Conservation (phyloP, 30 jellyfish, hydroid and myxozoan genomes). For the Calvadosia cruxmelitensis region DNA sequence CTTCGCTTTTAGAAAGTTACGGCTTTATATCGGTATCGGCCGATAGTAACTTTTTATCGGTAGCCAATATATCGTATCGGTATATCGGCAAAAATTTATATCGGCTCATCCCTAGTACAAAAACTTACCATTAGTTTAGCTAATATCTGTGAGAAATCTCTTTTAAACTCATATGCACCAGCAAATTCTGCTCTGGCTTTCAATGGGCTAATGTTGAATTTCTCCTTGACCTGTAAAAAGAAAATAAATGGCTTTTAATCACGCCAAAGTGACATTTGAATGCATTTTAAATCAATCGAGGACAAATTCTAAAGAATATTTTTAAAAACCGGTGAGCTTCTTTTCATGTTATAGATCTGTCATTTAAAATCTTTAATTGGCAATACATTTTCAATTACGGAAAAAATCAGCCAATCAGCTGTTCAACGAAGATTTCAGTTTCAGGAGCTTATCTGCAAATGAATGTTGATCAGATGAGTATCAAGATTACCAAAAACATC, state of each 20-base stretch:
- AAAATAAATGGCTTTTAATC: neutral
- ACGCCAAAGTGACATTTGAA: neutral
- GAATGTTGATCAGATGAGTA: neutral
- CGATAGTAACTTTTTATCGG: too few relatives aligned
- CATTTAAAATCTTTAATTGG: neutral
- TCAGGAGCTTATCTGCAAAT: neutral
- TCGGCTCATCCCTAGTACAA: too few relatives aligned
- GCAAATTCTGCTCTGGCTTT: constrained; percentile 52
- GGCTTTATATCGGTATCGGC: too few relatives aligned
- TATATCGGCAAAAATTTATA: too few relatives aligned
- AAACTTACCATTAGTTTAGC: constrained; percentile 45
- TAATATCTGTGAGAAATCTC: constrained; percentile 67
- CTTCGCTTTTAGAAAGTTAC: too few relatives aligned
- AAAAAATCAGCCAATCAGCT: neutral
- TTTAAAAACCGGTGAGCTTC: neutral
- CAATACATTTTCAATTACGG: neutral
- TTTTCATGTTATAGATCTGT: neutral
- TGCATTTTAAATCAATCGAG: too few relatives aligned
- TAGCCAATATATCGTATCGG: too few relatives aligned
- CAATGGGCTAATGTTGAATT: constrained; percentile 46
- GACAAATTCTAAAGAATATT: neutral
- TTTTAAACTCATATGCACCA: constrained; percentile 58
- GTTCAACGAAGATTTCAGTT: neutral
- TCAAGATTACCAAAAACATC: neutral
- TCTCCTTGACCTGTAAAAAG: constrained; percentile 42